phyloP scores from a whole-genome alignment of 2,113 vertebrate species.

The Suncus etruscus region DNA sequence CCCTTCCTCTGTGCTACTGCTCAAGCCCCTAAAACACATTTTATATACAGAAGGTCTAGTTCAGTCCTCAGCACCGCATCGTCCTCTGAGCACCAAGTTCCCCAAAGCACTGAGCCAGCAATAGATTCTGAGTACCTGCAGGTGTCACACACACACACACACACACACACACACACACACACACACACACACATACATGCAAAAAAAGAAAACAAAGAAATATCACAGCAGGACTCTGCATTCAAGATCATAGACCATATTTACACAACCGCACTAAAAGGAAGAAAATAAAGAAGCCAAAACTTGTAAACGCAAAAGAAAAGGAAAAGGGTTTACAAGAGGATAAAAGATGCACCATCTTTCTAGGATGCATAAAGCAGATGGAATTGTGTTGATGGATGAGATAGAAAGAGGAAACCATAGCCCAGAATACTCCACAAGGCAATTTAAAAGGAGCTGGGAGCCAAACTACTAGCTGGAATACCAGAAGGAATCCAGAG shows the following conservation, averaged over 20 bases:
- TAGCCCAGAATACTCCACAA: constrained; percentile 14
- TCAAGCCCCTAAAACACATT: too few species aligned
- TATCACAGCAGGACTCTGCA: constrained; percentile 21
- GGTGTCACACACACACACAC: too few species aligned
- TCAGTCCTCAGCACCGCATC: too few species aligned
- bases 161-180: too few species aligned
- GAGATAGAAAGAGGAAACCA: constrained; percentile 54
- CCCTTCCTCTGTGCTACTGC: too few species aligned
- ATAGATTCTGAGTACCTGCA: too few species aligned
- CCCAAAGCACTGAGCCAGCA: too few species aligned
- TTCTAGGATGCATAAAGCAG: constrained; percentile 67
- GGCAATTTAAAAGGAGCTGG: constrained; percentile 48
- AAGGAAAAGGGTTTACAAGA: constrained; percentile 31
- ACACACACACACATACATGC: too few species aligned
- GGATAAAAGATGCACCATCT: constrained; percentile 33
- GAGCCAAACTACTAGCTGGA: constrained; percentile 59
- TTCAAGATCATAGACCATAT: constrained; percentile 15
- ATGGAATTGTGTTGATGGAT: constrained; percentile 56
- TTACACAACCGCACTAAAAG: constrained; percentile 51
- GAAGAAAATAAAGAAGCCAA: constrained; percentile 33
- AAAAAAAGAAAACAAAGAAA: background rate
- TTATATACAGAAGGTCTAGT: too few species aligned
- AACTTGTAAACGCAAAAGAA: constrained; percentile 4
- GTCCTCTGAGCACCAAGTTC: too few species aligned
- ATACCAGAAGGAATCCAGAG: constrained; percentile 42